Evolutionary conservation across 2,888 invertebrate genomes (phyloP), one percentile per base, ranked within the genome.

Genomic region (Diarsia brunnea): DNA sequence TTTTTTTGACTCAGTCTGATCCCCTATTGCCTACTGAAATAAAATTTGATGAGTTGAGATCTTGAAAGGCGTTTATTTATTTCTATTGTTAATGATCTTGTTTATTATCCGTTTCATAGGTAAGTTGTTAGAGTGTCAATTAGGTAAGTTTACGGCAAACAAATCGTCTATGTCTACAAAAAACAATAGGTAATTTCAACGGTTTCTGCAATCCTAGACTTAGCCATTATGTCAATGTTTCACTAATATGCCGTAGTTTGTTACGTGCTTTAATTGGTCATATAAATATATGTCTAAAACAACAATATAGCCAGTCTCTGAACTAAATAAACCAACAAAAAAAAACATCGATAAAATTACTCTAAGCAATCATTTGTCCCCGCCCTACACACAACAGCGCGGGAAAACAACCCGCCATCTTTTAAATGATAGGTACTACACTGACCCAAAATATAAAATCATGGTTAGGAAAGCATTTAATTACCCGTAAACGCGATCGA

Each of bases 401-500:
- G 76, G 73, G 60, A 82, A 84, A 74, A 81, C 16, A 49, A 27
- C 64, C 73, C 78, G 73, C 82, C 76, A 84, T 87, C 69, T 84
- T 81, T 81, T 70, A 79, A 87, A 86, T 49, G 63, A 38, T 38
- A 38, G 38, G 38, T 38, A 73, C 69, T 43, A 53, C 69, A 78
- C 81, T 79, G 75, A 81, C 82, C 79, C 76, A 82, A 83, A 84
- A 82, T 75, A 61, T 66, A 79, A 87, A 85, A 71, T 84, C 86
- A 88, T 87, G 87, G 89, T 84, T 88, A 90, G 87, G 87, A 91
- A 90, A 88, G 87, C 90, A 92, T 92, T 92, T 92, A 93, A 93
- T 94, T 92, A 93, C 84, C 77, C 73, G 75, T 91, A 91, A 93
- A 92, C 90, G 92, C 90, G 93, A 93, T 94, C 94, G 88, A 88